Percentiles rank a stretch among this genome's conserved stretches.
Evolutionary conservation across 2,797 vertebrate species (phyloP).

Genomic region (Anas acuta): DNA sequence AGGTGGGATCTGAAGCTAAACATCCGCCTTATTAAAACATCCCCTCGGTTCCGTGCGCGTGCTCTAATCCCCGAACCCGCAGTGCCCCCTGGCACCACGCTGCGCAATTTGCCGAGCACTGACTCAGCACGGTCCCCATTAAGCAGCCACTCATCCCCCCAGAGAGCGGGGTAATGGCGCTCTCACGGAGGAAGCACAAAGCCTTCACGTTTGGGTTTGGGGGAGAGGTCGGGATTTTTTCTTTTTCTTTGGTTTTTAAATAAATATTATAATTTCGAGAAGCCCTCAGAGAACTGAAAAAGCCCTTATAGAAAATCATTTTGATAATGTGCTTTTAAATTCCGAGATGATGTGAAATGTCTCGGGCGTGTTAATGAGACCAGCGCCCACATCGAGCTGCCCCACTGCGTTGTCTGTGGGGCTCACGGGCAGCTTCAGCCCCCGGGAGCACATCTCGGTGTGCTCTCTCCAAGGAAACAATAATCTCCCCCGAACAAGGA

Average conservation of each 20-base stretch:
- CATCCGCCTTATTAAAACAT: neutral
- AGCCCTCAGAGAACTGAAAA: neutral
- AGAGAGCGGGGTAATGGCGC: neutral
- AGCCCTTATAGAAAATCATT: neutral
- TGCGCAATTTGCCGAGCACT: neutral
- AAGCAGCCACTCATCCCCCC: neutral
- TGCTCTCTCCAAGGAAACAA: neutral
- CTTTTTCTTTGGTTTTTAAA: neutral
- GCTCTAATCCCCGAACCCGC: neutral
- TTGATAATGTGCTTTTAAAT: neutral
- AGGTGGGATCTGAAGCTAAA: constrained; percentile 11
- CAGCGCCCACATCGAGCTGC: neutral
- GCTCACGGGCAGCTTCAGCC: neutral
- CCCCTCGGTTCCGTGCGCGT: neutral
- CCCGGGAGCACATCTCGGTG: neutral
- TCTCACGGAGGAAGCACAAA: neutral
- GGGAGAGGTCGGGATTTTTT: neutral
- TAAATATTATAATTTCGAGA: neutral
- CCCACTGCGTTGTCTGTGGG: neutral
- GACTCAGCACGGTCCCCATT: constrained; percentile 5
- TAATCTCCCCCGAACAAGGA: neutral
- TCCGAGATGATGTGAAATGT: neutral
- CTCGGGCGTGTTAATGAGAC: neutral
- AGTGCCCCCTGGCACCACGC: neutral
- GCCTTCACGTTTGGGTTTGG: neutral